Conservation (phyloP, 1,140 invertebrate species). For the Ostrea denselamellosa region DNA sequence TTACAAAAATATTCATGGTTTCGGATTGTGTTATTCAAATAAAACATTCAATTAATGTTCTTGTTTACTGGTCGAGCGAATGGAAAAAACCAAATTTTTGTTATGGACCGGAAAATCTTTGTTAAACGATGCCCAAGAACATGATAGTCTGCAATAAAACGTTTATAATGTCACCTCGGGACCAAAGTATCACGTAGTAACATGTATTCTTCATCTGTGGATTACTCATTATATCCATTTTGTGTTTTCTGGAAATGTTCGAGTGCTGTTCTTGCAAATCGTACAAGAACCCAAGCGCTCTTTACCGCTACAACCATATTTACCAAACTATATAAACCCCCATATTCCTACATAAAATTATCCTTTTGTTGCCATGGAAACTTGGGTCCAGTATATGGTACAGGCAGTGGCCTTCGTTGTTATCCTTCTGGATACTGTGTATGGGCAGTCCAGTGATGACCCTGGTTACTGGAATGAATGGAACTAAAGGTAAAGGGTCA, state of each 20-base stretch:
- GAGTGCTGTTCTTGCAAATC: neutral
- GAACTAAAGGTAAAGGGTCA: neutral
- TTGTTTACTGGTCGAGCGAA: neutral
- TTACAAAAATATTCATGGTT: neutral
- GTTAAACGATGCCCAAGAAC: neutral
- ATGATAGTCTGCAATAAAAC: slow-evolving; percentile 7
- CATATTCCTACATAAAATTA: neutral
- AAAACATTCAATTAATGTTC: neutral
- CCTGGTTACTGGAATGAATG: neutral
- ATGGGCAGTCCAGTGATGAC: neutral
- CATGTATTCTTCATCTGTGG: neutral
- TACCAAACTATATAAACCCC: neutral
- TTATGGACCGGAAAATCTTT: slow-evolving; percentile 1
- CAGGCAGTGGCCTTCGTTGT: neutral
- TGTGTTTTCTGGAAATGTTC: slow-evolving; percentile 23
- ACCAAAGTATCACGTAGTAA: neutral
- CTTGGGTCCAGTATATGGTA: neutral
- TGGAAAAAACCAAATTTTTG: neutral
- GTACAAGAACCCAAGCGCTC: neutral
- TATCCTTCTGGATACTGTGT: slow-evolving; percentile 1
- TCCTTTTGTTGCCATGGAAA: slow-evolving; percentile 20
- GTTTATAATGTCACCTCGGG: neutral
- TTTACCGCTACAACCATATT: neutral
- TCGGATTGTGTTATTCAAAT: neutral
- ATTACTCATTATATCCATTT: neutral